Conservation (phyloP, 1,140 invertebrate genomes). For the Cydia fagiglandana region DNA sequence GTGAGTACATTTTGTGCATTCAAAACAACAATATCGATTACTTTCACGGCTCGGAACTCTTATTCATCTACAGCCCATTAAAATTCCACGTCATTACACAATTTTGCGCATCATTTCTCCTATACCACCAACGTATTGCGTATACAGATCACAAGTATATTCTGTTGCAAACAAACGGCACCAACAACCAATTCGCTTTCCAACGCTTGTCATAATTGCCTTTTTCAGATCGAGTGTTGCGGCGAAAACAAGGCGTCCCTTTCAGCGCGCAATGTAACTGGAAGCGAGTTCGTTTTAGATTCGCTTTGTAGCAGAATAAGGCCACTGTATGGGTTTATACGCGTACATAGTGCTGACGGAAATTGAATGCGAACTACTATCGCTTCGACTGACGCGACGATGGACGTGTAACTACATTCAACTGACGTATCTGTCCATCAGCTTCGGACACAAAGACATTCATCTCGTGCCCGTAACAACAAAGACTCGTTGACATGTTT, state of each 20-base stretch:
- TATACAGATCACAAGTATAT: constrained; percentile 1
- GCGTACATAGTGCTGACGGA: constrained; percentile 56
- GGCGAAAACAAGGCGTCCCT: constrained; percentile 2
- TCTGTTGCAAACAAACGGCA: constrained; percentile 3
- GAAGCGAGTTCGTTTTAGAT: constrained; percentile 16
- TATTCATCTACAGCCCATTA: constrained; percentile 15
- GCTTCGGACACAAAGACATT: constrained; percentile 55
- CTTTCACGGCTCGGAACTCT: background rate
- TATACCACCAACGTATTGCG: background rate
- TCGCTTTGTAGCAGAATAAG: constrained; percentile 24
- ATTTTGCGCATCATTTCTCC: constrained; percentile 22
- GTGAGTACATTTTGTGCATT: background rate
- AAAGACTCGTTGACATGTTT: constrained; percentile 59
- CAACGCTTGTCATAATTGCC: constrained; percentile 9
- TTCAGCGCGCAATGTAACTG: constrained; percentile 23
- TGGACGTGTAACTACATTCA: constrained; percentile 51
- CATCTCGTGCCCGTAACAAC: constrained; percentile 53
- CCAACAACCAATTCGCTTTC: background rate
- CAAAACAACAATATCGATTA: constrained; percentile 7
- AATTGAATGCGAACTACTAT: constrained; percentile 69
- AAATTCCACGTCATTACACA: constrained; percentile 26
- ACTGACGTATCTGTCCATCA: constrained; percentile 67
- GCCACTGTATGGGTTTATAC: constrained; percentile 42
- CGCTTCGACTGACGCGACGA: constrained; percentile 49
- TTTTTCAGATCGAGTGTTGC: background rate